phyloP scores from a whole-genome alignment of 2,888 invertebrate genomes.

The Drosophila merina region DNA sequence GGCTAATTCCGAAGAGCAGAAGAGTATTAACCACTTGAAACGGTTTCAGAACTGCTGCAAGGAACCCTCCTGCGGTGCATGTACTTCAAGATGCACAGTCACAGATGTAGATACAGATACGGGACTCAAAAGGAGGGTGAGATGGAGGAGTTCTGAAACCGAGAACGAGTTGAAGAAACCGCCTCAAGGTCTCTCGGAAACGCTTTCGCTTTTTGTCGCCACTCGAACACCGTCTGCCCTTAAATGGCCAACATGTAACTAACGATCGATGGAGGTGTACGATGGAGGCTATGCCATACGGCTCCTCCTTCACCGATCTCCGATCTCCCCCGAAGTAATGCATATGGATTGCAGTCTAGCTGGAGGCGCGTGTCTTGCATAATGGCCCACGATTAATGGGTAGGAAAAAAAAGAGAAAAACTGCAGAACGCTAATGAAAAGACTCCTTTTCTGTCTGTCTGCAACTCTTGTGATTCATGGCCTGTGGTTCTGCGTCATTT shows the following conservation, averaged over 20 bases:
- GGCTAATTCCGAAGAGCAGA: conserved; percentile 33
- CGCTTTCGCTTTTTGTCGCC: conserved; percentile 75
- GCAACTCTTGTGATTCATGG: conserved; percentile 69
- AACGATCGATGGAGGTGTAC: conserved; percentile 38
- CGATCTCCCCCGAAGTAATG: conserved; percentile 36
- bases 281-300: conserved; percentile 5
- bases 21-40: conserved; percentile 49
- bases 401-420: conserved; percentile 3
- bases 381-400: conserved; percentile 70
- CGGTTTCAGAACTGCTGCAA: conserved; percentile 16
- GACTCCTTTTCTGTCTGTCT: conserved; percentile 54
- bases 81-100: conserved; percentile 22
- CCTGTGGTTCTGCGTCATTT: conserved; percentile 34
- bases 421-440: conserved; percentile 51
- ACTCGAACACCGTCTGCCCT: conserved; percentile 59
- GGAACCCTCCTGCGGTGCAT: conserved; percentile 64
- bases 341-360: conserved; percentile 68
- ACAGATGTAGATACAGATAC: conserved; percentile 3
- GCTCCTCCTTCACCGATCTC: conserved; percentile 6
- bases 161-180: conserved; percentile 73
- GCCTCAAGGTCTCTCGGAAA: conserved; percentile 71
- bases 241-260: conserved; percentile 66
- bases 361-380: conserved; percentile 76
- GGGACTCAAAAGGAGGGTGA: neutral
- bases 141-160: conserved; percentile 36